A percentile compares a stretch with the other conserved stretches of the same genome.
phyloP scores from a whole-genome alignment of 2,888 invertebrate species.

The Melanophora roralis region DNA sequence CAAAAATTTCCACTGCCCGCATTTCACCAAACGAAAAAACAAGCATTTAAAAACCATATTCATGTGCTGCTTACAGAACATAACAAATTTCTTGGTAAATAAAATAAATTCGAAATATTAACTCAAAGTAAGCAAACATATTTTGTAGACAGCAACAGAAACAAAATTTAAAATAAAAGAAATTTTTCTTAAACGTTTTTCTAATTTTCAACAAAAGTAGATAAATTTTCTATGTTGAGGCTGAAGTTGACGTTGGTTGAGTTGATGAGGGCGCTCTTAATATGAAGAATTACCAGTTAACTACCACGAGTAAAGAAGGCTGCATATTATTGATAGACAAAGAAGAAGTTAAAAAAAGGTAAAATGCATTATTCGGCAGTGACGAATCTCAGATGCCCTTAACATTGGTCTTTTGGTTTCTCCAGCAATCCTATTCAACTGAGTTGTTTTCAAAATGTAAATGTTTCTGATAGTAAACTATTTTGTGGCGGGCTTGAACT shows the following conservation, averaged over 20 bases:
- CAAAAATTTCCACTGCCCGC: not conserved
- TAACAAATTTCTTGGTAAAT: too few relatives aligned
- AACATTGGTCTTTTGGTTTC: too few relatives aligned
- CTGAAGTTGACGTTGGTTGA: conserved; percentile 12
- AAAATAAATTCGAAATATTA: too few relatives aligned
- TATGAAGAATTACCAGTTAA: conserved; percentile 18
- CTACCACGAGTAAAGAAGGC: not conserved
- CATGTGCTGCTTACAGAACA: too few relatives aligned
- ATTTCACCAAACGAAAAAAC: not conserved
- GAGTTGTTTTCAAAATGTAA: too few relatives aligned
- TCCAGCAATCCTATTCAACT: too few relatives aligned
- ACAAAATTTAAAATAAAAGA: not conserved
- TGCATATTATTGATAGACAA: not conserved
- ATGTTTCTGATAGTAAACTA: too few relatives aligned
- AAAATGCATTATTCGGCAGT: too few relatives aligned
- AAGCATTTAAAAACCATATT: not conserved
- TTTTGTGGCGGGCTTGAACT: too few relatives aligned
- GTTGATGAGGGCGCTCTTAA: conserved; percentile 23
- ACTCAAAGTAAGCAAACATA: too few relatives aligned
- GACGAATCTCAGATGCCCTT: too few relatives aligned
- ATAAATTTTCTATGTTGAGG: conserved; percentile 11
- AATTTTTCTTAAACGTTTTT: not conserved
- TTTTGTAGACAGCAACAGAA: not conserved
- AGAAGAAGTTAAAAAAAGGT: too few relatives aligned
- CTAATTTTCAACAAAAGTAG: not conserved